Percentiles rank a stretch among this genome's conserved stretches.
phyloP scores from a whole-genome alignment of 2,888 invertebrate species.

The Psylliodes chrysocephalus region DNA sequence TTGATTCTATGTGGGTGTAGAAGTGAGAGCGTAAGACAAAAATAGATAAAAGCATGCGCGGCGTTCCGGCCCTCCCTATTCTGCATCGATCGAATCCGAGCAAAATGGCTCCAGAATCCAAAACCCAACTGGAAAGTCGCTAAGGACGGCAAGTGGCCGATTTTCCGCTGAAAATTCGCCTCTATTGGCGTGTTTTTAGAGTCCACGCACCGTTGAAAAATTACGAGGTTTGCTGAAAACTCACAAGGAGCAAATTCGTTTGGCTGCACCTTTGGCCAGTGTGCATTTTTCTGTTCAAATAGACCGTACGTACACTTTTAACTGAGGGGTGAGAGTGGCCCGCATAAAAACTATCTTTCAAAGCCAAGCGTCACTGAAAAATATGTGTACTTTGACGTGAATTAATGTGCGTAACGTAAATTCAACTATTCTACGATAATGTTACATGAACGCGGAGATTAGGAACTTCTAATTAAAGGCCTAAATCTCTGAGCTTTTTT shows the following conservation, averaged over 20 bases:
- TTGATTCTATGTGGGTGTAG: conserved; percentile 56
- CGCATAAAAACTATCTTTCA: conserved; percentile 66
- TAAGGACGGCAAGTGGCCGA: conserved; percentile 58
- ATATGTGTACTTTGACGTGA: conserved; percentile 66
- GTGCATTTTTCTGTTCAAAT: conserved; percentile 64
- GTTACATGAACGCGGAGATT: conserved; percentile 49
- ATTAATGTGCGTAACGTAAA: conserved; percentile 66
- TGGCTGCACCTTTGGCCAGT: conserved; percentile 49
- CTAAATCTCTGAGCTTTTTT: conserved; percentile 14
- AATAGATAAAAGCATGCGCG: conserved; percentile 66
- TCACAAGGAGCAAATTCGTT: conserved; percentile 62
- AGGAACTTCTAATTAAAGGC: conserved; percentile 44
- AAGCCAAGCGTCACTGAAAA: conserved; percentile 64
- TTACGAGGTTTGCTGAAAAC: conserved; percentile 61
- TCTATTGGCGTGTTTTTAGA: conserved; percentile 60
- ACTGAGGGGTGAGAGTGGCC: conserved; percentile 55
- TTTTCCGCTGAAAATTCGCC: conserved; percentile 57
- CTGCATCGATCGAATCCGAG: conserved; percentile 63
- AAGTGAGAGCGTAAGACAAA: conserved; percentile 65
- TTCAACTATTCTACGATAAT: conserved; percentile 65
- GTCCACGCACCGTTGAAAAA: conserved; percentile 62
- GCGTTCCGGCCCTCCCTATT: conserved; percentile 62
- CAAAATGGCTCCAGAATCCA: conserved; percentile 65
- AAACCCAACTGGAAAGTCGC: conserved; percentile 63
- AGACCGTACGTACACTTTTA: conserved; percentile 57